Percentiles rank a stretch among this genome's conserved stretches.
Evolutionary conservation across 1,140 invertebrate genomes (phyloP).

Genomic region (Littorina saxatilis): DNA sequence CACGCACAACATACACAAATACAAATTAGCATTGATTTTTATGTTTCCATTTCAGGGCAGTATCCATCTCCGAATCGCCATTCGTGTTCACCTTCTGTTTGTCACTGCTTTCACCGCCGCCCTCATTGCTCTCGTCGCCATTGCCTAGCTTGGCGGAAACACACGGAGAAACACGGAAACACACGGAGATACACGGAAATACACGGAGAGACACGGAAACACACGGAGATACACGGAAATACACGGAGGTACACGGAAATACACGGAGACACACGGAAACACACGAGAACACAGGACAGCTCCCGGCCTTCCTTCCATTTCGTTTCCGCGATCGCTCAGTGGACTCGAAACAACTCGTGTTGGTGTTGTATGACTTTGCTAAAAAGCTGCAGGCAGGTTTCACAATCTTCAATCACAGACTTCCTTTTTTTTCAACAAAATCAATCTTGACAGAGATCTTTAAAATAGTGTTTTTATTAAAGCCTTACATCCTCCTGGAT

Average conservation of each 20-base stretch:
- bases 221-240: not conserved
- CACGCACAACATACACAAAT: not conserved
- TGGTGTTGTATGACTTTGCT: too few relatives aligned
- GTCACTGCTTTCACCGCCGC: constrained; percentile 41
- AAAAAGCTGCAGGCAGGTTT: too few relatives aligned
- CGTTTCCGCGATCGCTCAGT: too few relatives aligned
- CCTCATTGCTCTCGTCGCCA: constrained; percentile 39
- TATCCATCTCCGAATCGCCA: constrained; percentile 19
- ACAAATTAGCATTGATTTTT: not conserved
- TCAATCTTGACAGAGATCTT: too few relatives aligned
- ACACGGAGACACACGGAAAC: too few relatives aligned
- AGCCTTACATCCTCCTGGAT: too few relatives aligned
- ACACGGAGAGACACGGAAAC: not conserved
- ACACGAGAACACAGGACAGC: too few relatives aligned
- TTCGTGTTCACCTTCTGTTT: constrained; percentile 37
- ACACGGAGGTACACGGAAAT: not conserved
- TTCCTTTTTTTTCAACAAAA: too few relatives aligned
- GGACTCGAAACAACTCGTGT: too few relatives aligned
- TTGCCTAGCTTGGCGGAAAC: constrained; percentile 15
- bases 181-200: not conserved
- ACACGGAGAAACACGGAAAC: not conserved
- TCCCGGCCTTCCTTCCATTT: too few relatives aligned
- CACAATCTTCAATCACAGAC: too few relatives aligned
- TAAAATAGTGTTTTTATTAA: too few relatives aligned
- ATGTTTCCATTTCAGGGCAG: constrained; percentile 39